Evolutionary conservation across 2,888 invertebrate genomes (phyloP), one percentile per base, ranked within the genome.

Genomic region (Caprella mutica): DNA sequence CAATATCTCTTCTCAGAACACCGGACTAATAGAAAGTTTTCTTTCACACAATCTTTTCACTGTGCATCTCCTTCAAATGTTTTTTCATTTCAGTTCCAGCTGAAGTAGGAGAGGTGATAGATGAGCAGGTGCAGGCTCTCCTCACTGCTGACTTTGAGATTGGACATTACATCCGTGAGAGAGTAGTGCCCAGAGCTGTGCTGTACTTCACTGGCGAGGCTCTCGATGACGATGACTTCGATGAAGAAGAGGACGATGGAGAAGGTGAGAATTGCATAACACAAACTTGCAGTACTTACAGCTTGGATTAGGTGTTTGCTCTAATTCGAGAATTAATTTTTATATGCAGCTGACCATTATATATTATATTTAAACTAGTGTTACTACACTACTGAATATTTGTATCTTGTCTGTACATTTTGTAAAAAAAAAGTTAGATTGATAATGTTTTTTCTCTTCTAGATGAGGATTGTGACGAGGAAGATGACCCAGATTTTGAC

Each of bases 141-240:
- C 76, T 97, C 66, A 88, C 90, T 9, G 85, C 86, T 55, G 98
- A 98, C 77, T 98, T 93, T 75, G 97, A 98, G 78, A 88, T 98
- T 72, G 98, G 98, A 3, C 97, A 98, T 76, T 92, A 93, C 75
- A 85, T 98, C 72, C 84, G 94, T 68, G 96, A 98, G 74, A 82
- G 94, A 66, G 85, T 98, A 66, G 86, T 98, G 65, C 94, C 97
- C n/a, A 84, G 91, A 71, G 97, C 97, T 58, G 89, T 96, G 54
- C 81, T 98, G 50, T 94, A 90, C 72, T 98, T 84, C 76, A 98
- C 97, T 61, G 98, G 67, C 23, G 68, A 68, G 52, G 68, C 68
- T 26, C 58, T 68, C 23, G 65, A 67, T 50, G 68, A 68, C 38
- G 68, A 68, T 40, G 67, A 67, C 38, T 66, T 58, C 57, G 66